phyloP scores from a whole-genome alignment of 1,140 invertebrate genomes.

The Scaptomyza graminum region DNA sequence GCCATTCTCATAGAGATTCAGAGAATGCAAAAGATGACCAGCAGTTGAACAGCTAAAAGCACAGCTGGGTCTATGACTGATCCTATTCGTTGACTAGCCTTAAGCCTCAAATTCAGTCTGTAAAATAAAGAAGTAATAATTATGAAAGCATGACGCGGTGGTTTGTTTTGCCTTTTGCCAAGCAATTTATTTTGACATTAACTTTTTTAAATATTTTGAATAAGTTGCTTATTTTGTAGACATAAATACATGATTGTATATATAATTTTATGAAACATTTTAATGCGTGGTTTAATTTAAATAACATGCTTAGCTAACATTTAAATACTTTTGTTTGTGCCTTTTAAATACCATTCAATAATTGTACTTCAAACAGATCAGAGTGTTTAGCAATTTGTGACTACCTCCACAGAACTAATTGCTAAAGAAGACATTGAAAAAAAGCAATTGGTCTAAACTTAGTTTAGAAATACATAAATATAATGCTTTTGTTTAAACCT shows the following conservation, averaged over 20 bases:
- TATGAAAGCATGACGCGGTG: neutral
- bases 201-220: slow-evolving; percentile 56
- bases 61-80: slow-evolving; percentile 9
- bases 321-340: slow-evolving; percentile 71
- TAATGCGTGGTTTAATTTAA: slow-evolving; percentile 35
- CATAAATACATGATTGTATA: slow-evolving; percentile 63
- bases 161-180: slow-evolving; percentile 1
- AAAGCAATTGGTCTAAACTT: slow-evolving; percentile 40
- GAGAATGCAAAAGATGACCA: neutral
- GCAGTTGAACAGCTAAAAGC: neutral
- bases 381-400: slow-evolving; percentile 40
- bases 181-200: slow-evolving; percentile 55
- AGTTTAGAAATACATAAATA: slow-evolving; percentile 49
- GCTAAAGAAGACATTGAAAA: slow-evolving; percentile 67
- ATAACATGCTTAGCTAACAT: slow-evolving; percentile 64
- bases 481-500: slow-evolving; percentile 63
- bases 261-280: slow-evolving; percentile 36
- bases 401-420: slow-evolving; percentile 28
- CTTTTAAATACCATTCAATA: slow-evolving; percentile 70
- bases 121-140: slow-evolving; percentile 11
- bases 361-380: slow-evolving; percentile 68
- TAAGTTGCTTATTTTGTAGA: slow-evolving; percentile 45
- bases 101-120: neutral
- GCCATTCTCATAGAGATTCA: neutral
- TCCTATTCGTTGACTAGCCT: slow-evolving; percentile 6